A percentile compares a stretch with the other conserved stretches of the same genome.
phyloP scores from a whole-genome alignment of 2,797 vertebrate species.

The Geotrypetes seraphini region DNA sequence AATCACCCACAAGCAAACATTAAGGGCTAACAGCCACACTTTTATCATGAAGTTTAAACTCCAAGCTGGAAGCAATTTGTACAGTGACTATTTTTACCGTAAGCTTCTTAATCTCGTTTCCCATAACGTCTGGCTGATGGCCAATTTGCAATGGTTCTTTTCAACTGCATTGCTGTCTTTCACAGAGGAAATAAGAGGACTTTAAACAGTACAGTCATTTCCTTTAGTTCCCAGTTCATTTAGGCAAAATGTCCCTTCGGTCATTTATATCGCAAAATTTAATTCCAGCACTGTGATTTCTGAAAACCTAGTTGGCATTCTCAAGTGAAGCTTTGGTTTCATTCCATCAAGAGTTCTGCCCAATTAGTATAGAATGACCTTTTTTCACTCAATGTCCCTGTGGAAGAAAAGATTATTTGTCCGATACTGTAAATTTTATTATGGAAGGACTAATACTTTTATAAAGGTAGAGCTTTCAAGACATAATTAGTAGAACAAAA shows the following conservation, averaged over 20 bases:
- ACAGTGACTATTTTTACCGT: slow-evolving; percentile 39
- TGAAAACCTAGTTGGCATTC: too few species aligned
- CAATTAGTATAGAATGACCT: slow-evolving; percentile 51
- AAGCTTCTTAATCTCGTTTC: slow-evolving; percentile 53
- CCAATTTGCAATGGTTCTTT: slow-evolving; percentile 46
- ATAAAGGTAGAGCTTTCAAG: slow-evolving; percentile 15
- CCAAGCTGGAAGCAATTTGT: slow-evolving; percentile 52
- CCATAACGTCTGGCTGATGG: slow-evolving; percentile 57
- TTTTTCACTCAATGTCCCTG: slow-evolving; percentile 29
- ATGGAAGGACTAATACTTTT: slow-evolving; percentile 18
- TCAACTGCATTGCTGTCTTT: slow-evolving; percentile 60
- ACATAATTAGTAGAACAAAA: slow-evolving; percentile 20
- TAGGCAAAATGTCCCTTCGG: slow-evolving; percentile 62
- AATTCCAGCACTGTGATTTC: slow-evolving; percentile 56
- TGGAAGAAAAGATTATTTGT: slow-evolving; percentile 12
- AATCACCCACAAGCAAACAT: slow-evolving; percentile 1
- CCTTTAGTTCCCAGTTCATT: slow-evolving; percentile 65
- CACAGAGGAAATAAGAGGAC: slow-evolving; percentile 70
- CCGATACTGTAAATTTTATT: slow-evolving; percentile 13
- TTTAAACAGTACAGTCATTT: slow-evolving; percentile 78
- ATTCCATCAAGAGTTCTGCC: slow-evolving; percentile 37
- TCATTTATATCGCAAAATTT: slow-evolving; percentile 64
- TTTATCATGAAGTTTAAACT: slow-evolving; percentile 42
- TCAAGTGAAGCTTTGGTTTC: slow-evolving; percentile 42
- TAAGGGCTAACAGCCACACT: slow-evolving; percentile 17